Percentiles rank a stretch among this genome's conserved stretches.
Evolutionary conservation across 1,140 invertebrate genomes (phyloP).

Genomic region (Probaryconus sp.): DNA sequence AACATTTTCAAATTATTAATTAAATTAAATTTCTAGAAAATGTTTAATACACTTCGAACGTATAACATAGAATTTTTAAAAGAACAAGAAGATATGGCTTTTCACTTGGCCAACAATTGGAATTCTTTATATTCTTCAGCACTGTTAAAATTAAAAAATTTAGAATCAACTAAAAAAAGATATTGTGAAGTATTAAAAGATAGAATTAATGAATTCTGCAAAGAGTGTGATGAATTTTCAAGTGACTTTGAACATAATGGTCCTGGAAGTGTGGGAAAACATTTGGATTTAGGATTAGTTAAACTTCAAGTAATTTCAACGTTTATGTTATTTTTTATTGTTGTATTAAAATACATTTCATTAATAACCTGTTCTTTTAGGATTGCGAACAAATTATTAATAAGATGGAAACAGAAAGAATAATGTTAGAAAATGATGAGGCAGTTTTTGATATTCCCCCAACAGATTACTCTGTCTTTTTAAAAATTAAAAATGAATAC

Average conservation of each 20-base stretch:
- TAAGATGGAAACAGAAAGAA: slow-evolving; percentile 82
- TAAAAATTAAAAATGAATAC: slow-evolving; percentile 85
- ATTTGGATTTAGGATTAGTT: slow-evolving; percentile 85
- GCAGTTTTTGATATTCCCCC: slow-evolving; percentile 91
- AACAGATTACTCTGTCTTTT: slow-evolving; percentile 87
- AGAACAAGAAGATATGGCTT: slow-evolving; percentile 80
- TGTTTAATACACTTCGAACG: slow-evolving; percentile 66
- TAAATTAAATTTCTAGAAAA: slow-evolving; percentile 59
- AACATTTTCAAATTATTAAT: background rate
- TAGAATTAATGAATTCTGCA: slow-evolving; percentile 86
- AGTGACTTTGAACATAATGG: slow-evolving; percentile 85
- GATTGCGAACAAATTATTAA: slow-evolving; percentile 83
- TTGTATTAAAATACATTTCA: background rate
- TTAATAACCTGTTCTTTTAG: slow-evolving; percentile 65
- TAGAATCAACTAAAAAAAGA: slow-evolving; percentile 85
- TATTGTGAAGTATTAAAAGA: slow-evolving; percentile 87
- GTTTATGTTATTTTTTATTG: no score
- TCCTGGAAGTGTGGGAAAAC: slow-evolving; percentile 85
- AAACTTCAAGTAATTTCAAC: slow-evolving; percentile 82
- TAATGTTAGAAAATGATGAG: slow-evolving; percentile 87
- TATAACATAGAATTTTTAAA: slow-evolving; percentile 70
- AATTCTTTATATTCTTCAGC: slow-evolving; percentile 82
- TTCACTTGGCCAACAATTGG: slow-evolving; percentile 83
- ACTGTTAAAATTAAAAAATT: slow-evolving; percentile 82
- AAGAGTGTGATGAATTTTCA: slow-evolving; percentile 83